These are phyloP conservation scores for Cichladusa arquata DNA, from an alignment of 2,113 vertebrate genomes.

Conservation along the genomic window DNA sequence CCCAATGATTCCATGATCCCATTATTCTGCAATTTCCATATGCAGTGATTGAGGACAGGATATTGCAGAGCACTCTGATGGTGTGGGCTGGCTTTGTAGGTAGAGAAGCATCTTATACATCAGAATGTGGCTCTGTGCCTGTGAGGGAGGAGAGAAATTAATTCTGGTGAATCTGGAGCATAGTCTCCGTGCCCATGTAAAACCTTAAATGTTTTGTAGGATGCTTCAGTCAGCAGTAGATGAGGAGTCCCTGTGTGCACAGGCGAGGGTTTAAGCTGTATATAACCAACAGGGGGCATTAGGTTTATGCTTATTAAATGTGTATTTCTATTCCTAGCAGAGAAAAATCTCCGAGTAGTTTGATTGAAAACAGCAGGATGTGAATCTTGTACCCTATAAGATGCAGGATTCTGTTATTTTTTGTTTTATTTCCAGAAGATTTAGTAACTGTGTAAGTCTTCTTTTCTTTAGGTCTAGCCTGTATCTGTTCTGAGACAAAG, in stretches of 20 bases:
- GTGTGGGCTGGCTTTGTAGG: neutral
- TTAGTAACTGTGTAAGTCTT: neutral
- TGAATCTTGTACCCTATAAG: neutral
- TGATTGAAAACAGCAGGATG: constrained; percentile 24
- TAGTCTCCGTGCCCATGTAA: neutral
- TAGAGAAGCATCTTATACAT: accelerated
- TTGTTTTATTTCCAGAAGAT: neutral
- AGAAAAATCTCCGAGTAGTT: neutral
- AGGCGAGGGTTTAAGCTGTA: neutral
- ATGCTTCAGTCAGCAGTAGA: neutral
- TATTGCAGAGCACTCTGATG: neutral
- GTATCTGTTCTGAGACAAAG: neutral
- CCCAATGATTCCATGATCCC: neutral
- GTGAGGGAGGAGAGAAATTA: neutral
- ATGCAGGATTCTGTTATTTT: neutral
- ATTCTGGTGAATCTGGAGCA: neutral
- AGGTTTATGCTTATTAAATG: constrained; percentile 41
- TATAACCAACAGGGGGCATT: constrained; percentile 61
- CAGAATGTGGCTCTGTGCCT: neutral
- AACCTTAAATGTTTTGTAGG: neutral
- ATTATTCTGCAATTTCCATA: neutral
- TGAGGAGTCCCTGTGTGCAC: neutral
- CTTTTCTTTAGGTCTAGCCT: neutral
- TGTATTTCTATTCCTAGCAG: neutral
- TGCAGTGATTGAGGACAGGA: neutral